Percentiles rank a stretch among this genome's conserved stretches.
These are phyloP conservation scores for Indri indri DNA, from an alignment of 2,113 vertebrate species.

Conservation along the genomic window DNA sequence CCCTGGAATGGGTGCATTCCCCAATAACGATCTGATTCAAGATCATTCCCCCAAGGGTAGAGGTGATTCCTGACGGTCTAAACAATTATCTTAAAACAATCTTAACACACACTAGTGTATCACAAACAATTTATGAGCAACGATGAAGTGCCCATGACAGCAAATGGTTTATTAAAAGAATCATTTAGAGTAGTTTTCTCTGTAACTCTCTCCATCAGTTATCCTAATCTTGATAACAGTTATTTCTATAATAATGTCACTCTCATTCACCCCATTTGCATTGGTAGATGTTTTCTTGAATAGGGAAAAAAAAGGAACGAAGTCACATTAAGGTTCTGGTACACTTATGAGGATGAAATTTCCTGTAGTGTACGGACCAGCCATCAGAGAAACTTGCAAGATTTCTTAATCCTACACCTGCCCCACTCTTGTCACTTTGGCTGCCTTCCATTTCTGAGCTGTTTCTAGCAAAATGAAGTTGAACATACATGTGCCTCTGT, in stretches of 20 bases:
- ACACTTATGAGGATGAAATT: neutral
- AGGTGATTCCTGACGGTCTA: neutral
- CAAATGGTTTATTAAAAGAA: conserved; percentile 37
- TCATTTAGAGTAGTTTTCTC: conserved; percentile 14
- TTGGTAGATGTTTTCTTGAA: conserved; percentile 15
- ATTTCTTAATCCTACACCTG: neutral
- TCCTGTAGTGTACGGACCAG: neutral
- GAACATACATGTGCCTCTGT: neutral
- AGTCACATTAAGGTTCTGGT: neutral
- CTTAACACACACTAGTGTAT: neutral
- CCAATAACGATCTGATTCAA: neutral
- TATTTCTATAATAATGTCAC: conserved; percentile 1
- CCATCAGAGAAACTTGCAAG: neutral
- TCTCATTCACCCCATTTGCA: neutral
- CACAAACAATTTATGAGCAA: neutral
- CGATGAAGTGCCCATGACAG: neutral
- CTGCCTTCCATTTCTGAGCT: neutral
- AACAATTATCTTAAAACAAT: neutral
- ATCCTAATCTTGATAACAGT: neutral
- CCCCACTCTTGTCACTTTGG: neutral
- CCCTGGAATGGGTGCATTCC: neutral
- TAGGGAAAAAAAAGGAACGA: neutral
- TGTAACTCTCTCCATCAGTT: neutral
- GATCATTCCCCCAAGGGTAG: neutral
- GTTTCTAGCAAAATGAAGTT: neutral